Percentiles rank a stretch among this genome's conserved stretches.
Conservation (phyloP, 2,797 vertebrate species). For the Anabacerthia variegaticeps region DNA sequence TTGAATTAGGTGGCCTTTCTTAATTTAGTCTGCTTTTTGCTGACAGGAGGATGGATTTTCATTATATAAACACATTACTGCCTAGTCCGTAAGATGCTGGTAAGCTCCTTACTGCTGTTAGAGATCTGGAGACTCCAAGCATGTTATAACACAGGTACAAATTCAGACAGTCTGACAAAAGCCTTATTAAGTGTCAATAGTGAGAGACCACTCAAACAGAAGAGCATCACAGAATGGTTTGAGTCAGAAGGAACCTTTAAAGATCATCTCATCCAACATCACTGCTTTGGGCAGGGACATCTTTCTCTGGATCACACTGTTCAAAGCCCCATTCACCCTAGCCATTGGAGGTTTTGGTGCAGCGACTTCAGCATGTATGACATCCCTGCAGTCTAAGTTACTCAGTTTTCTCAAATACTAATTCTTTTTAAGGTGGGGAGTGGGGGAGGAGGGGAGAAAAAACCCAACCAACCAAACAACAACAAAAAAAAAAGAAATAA, state of each 20-base stretch:
- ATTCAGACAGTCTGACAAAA: neutral
- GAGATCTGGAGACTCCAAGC: neutral
- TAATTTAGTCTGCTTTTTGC: neutral
- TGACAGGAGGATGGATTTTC: neutral
- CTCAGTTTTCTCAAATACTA: neutral
- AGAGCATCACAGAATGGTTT: neutral
- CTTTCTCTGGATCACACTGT: neutral
- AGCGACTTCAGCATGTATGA: neutral
- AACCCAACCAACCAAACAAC: no score
- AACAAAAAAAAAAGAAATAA: no score
- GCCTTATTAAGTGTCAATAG: neutral
- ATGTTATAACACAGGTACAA: fast-evolving
- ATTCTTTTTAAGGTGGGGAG: neutral
- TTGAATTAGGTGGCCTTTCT: neutral
- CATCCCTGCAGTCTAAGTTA: neutral
- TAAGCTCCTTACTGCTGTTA: neutral
- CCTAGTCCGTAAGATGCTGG: neutral
- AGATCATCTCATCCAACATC: neutral
- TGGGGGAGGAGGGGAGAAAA: no score
- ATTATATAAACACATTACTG: neutral
- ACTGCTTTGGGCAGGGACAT: neutral
- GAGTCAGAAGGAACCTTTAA: neutral
- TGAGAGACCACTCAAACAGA: neutral
- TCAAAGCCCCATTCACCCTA: neutral
- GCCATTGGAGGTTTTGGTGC: neutral